These are phyloP conservation scores for Muscina levida DNA, from an alignment of 2,888 invertebrate genomes.

Conservation along the genomic window DNA sequence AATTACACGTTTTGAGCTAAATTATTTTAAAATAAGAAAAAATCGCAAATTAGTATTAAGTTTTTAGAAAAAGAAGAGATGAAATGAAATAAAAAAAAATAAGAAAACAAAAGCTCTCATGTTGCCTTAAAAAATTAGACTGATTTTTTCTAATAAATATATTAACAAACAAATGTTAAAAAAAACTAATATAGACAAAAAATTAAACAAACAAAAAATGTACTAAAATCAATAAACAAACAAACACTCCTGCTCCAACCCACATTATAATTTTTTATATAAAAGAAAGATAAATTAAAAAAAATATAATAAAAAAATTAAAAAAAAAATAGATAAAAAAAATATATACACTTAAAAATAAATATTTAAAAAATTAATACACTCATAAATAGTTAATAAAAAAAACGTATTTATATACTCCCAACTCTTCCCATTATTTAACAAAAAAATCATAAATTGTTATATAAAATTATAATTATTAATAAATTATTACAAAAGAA, in stretches of 20 bases:
- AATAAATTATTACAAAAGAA: background rate
- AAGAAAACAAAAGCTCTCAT: constrained; percentile 81
- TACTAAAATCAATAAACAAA: constrained; percentile 61
- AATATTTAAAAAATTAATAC: too few species aligned
- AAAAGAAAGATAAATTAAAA: too few species aligned
- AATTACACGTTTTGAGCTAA: constrained; percentile 44
- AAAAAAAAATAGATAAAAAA: constrained; percentile 25
- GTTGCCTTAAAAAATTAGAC: constrained; percentile 86
- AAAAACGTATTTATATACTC: constrained; percentile 15
- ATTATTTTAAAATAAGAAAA: constrained; percentile 47
- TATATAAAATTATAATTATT: constrained; percentile 14
- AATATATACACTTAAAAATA: constrained; percentile 16
- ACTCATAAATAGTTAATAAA: too few species aligned
- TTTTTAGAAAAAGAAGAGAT: constrained; percentile 54
- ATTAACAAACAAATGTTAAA: constrained; percentile 61
- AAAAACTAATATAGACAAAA: constrained; percentile 34
- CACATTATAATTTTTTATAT: too few species aligned
- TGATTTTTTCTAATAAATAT: constrained; percentile 81
- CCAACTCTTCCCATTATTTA: constrained; percentile 30
- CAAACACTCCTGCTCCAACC: constrained; percentile 53
- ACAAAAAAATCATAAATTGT: constrained; percentile 13
- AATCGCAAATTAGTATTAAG: constrained; percentile 57
- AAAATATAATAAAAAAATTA: constrained; percentile 1
- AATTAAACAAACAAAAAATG: constrained; percentile 39
- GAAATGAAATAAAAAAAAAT: constrained; percentile 53